phyloP scores from a whole-genome alignment of 2,113 vertebrate genomes.

The Pluvianellus socialis region DNA sequence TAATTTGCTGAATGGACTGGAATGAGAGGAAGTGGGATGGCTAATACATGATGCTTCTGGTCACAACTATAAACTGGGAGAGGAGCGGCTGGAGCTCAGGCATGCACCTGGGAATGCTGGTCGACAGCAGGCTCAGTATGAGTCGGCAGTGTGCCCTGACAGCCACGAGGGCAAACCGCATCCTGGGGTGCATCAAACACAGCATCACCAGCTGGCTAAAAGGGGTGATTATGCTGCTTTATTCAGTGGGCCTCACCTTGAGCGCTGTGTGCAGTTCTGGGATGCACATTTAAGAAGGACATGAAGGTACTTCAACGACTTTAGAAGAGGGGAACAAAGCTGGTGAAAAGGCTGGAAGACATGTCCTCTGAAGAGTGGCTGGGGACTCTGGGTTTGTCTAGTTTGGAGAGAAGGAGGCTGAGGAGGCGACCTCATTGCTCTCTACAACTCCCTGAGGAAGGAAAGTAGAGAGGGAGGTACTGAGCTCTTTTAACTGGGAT shows the following conservation, averaged over 20 bases:
- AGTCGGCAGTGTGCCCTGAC: background rate
- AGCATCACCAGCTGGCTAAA: accelerated
- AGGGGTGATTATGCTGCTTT: accelerated
- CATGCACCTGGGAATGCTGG: background rate
- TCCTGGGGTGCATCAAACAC: too few relatives aligned
- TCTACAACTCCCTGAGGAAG: background rate
- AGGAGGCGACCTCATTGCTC: background rate
- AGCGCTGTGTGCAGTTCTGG: background rate
- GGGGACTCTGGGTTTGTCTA: background rate
- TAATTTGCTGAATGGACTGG: background rate
- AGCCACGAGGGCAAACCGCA: background rate
- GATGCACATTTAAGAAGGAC: accelerated
- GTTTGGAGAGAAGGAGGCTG: background rate
- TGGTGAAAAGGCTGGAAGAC: background rate
- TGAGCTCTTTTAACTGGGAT: background rate
- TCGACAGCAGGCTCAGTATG: accelerated
- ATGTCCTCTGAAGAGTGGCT: background rate
- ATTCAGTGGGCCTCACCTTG: background rate
- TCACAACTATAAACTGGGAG: background rate
- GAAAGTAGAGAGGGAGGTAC: background rate
- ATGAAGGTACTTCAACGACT: accelerated
- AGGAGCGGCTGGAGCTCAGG: background rate
- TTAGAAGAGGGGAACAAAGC: background rate
- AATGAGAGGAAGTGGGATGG: background rate
- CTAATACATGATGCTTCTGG: background rate